phyloP scores from a whole-genome alignment of 2,888 invertebrate species.

The Lithophane leautieri region DNA sequence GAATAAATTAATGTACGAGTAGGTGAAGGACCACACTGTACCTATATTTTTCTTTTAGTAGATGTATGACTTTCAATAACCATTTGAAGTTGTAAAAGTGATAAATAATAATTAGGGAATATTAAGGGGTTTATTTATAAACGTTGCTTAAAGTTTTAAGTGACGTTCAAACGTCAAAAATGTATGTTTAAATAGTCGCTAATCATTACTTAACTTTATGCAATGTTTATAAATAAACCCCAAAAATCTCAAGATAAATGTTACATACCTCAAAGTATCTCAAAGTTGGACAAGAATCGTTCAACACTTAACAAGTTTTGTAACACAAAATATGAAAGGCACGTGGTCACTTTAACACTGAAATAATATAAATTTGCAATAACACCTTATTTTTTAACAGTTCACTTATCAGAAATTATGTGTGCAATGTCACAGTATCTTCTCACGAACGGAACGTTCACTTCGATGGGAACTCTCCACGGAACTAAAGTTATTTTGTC shows the following conservation, averaged over 20 bases:
- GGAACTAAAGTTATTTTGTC: conserved; percentile 86
- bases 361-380: conserved; percentile 30
- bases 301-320: conserved; percentile 40
- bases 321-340: conserved; percentile 44
- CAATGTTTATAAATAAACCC: too few relatives aligned
- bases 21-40: not conserved
- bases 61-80: not conserved
- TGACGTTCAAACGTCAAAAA: too few relatives aligned
- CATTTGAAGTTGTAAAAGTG: not conserved
- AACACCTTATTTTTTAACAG: conserved; percentile 49
- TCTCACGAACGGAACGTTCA: conserved; percentile 74
- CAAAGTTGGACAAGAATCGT: conserved; percentile 43
- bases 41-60: not conserved
- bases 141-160: too few relatives aligned
- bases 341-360: conserved; percentile 47
- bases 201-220: too few relatives aligned
- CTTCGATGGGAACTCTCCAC: conserved; percentile 78
- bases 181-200: too few relatives aligned
- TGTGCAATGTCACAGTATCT: conserved; percentile 53
- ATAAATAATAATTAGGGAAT: too few relatives aligned
- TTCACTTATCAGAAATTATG: conserved; percentile 60
- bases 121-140: not conserved
- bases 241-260: conserved; percentile 22
- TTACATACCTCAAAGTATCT: conserved; percentile 50
- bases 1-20: not conserved